phyloP scores from a whole-genome alignment of 53 echinoderm and acorn worm genomes.

The Stichopus horrens region DNA sequence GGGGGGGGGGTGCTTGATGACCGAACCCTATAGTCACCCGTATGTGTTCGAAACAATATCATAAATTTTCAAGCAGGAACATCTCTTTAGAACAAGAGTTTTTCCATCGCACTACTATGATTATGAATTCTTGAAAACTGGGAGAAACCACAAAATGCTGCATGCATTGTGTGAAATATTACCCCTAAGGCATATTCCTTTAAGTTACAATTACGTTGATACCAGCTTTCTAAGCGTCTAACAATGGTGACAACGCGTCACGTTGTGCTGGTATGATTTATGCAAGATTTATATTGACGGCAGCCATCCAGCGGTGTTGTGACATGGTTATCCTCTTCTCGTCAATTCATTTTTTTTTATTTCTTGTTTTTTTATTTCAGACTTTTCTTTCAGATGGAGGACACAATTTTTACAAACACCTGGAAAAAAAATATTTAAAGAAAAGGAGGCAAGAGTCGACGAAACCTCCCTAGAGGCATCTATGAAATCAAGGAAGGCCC shows the following conservation, averaged over 20 bases:
- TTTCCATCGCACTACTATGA: no score
- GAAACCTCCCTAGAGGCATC: not conserved
- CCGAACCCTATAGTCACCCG: no score
- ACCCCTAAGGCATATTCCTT: not conserved
- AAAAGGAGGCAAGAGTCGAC: not conserved
- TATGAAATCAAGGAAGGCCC: not conserved
- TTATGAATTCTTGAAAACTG: no score
- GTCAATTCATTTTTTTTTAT: no score
- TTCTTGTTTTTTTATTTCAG: no score
- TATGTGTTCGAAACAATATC: no score
- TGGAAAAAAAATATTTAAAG: not conserved
- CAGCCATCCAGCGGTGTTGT: conserved; percentile 23
- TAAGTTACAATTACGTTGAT: not conserved
- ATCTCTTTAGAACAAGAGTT: no score
- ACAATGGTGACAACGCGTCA: conserved; percentile 36
- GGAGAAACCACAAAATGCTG: no score
- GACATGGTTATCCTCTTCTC: conserved; percentile 3
- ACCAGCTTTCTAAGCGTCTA: not conserved
- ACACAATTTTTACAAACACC: not conserved
- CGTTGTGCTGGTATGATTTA: conserved; percentile 26
- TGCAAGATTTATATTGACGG: conserved; percentile 42
- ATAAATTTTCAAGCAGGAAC: no score
- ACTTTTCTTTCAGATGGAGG: not conserved
- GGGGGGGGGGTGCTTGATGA: no score
- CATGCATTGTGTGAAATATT: no score